Base-by-base conservation (phyloP, 2,113 vertebrate species). In the Eulemur rufifrons region DNA sequence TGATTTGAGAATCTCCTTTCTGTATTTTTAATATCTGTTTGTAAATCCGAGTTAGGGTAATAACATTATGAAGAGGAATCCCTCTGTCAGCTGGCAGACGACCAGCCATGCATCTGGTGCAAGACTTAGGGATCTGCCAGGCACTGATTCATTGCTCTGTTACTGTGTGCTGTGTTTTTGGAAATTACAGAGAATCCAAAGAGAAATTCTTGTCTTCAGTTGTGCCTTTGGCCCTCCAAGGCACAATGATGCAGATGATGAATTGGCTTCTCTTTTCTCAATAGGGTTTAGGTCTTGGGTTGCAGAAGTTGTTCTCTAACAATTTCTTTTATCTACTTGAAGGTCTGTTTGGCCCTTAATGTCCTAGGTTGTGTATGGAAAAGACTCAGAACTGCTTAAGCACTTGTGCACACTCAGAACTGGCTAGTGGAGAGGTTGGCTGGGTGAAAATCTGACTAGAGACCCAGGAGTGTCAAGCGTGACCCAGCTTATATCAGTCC, bases 281-380 rank as follows among this genome's bases (percentile, higher is more conserved):
- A 42, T 3, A 27, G 10, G 39, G 39, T 77, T 59, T 25, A 39
- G 47, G 32, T 82, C 59, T 4, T 21, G 84, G 59, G 27, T 42
- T 69, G 29, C 27, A 68, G 69, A 88, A 66, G 20, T 34, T 27
- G 39, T 10, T 89, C 18, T 1, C 21, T 63, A 45, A 56, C 74
- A 32, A 37, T 56, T 64, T 81, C 69, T 50, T 29, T 21, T 21
- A 59, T 7, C 29, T n/a, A 2, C 27, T 9, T 11, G 39, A 76
- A 88, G 47, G 14, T 47, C 27, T 73, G 27, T 14, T 63, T 2
- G 54, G 25, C 12, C 39, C 59, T 68, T 14, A 7, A 18, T 9
- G 4, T 68, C 34, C 32, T 3, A 0, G 32, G 32, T 8, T 47
- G 17, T 9, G 71, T 5, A 0, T 3, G 0, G 0, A 34, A 47